A percentile compares a stretch with the other conserved stretches of the same genome.
Conservation (phyloP, 2,113 vertebrate species). For the Siphamia tubifer region DNA sequence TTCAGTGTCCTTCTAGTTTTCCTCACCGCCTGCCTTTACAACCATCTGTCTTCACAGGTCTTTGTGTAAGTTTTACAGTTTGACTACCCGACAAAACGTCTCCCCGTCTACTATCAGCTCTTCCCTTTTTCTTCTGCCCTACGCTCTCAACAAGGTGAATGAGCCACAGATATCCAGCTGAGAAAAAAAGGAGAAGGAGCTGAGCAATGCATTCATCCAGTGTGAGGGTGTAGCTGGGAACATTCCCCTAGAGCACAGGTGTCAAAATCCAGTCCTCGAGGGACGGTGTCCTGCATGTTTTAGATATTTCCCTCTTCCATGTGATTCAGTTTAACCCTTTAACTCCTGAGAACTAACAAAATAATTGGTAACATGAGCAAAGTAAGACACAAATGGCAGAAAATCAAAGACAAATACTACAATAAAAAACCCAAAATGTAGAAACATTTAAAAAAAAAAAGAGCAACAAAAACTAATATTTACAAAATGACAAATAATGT, state of each 20-base stretch:
- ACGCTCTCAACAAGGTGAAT: constrained; percentile 33
- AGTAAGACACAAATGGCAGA: no score
- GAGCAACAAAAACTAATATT: no score
- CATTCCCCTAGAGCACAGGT: constrained; percentile 17
- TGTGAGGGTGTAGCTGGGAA: neutral
- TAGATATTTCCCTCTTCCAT: no score
- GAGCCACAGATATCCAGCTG: constrained; percentile 40
- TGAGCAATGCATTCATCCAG: constrained; percentile 36
- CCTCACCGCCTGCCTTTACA: neutral
- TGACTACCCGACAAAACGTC: constrained; percentile 7
- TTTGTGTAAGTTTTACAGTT: constrained; percentile 1
- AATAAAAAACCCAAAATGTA: no score
- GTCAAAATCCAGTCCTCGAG: no score
- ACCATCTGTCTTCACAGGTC: neutral
- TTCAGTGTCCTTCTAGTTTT: neutral
- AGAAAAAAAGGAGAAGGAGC: constrained; percentile 39
- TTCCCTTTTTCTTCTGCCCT: neutral
- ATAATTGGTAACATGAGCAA: no score
- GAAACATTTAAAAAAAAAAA: no score
- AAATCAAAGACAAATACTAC: no score
- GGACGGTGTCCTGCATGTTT: no score
- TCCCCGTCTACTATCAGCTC: neutral
- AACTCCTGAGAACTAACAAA: no score
- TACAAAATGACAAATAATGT: no score
- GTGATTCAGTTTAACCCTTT: no score